Conservation (phyloP, 2,888 invertebrate genomes). For the Trissolcus brochymenae region DNA sequence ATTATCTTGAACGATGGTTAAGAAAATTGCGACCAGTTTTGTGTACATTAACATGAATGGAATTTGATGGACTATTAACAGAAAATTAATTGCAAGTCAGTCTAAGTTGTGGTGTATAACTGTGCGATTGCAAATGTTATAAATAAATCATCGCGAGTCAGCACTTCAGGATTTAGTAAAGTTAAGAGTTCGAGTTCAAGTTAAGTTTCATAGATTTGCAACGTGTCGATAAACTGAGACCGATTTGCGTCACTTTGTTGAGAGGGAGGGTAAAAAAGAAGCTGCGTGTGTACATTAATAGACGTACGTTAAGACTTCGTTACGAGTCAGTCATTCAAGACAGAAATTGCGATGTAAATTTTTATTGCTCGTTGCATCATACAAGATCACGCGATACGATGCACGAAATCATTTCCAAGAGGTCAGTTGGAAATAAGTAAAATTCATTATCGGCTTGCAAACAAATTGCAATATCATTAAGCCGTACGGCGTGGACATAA, state of each 20-base stretch:
- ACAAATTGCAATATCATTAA: conserved; percentile 10
- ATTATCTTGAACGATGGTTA: neutral
- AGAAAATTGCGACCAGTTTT: neutral
- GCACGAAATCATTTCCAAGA: conserved; percentile 28
- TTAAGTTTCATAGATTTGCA: conserved; percentile 24
- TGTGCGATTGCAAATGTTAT: too few species aligned
- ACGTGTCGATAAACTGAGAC: conserved; percentile 35
- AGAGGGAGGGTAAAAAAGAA: conserved; percentile 10
- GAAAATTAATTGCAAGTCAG: neutral
- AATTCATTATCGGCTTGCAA: conserved; percentile 22
- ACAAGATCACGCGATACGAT: conserved; percentile 29
- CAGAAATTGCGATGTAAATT: conserved; percentile 38
- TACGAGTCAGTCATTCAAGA: conserved; percentile 16
- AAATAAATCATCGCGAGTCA: too few species aligned
- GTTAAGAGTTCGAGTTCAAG: conserved; percentile 14
- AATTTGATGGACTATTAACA: conserved; percentile 18
- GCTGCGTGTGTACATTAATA: conserved; percentile 6
- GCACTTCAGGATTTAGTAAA: too few species aligned
- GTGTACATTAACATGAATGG: neutral
- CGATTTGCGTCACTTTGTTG: conserved; percentile 31
- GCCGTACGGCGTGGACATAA: neutral
- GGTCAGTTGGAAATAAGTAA: conserved; percentile 30
- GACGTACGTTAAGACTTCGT: conserved; percentile 1
- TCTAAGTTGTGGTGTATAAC: too few species aligned
- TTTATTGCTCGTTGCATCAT: conserved; percentile 41